Evolutionary conservation across 2,797 vertebrate species (phyloP).

Genomic region (Ceyx erithaca): DNA sequence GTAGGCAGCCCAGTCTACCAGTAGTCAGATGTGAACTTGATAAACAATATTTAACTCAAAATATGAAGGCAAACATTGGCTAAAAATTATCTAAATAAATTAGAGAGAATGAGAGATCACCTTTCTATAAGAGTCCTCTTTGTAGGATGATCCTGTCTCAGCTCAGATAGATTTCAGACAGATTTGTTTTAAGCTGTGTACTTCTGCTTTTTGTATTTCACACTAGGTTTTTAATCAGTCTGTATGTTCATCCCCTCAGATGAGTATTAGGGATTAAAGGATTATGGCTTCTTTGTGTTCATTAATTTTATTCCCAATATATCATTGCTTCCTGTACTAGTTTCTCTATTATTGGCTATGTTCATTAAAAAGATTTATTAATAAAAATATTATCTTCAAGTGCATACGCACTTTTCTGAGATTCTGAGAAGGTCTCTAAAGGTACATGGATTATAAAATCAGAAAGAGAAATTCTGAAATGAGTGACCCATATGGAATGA

Average conservation of each 20-base stretch:
- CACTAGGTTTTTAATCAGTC: neutral
- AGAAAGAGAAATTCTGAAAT: neutral
- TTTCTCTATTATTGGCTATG: neutral
- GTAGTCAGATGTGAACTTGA: rapidly evolving
- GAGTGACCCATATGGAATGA: neutral
- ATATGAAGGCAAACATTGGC: rapidly evolving
- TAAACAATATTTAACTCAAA: neutral
- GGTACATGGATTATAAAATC: neutral
- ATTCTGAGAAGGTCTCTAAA: neutral
- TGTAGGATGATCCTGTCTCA: neutral
- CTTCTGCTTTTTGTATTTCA: neutral
- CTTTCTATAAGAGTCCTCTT: neutral
- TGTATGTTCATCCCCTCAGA: neutral
- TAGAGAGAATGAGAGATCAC: neutral
- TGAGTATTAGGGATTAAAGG: neutral
- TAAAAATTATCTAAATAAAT: neutral
- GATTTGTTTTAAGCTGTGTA: neutral
- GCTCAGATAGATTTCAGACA: neutral
- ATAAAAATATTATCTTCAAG: constrained; percentile 22
- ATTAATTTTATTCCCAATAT: constrained; percentile 20
- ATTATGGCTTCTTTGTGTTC: neutral
- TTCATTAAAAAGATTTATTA: neutral
- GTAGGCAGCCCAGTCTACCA: neutral
- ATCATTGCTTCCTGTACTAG: neutral
- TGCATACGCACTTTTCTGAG: neutral